Conservation (phyloP, 1,140 invertebrate species). For the Rhysida immarginata region DNA sequence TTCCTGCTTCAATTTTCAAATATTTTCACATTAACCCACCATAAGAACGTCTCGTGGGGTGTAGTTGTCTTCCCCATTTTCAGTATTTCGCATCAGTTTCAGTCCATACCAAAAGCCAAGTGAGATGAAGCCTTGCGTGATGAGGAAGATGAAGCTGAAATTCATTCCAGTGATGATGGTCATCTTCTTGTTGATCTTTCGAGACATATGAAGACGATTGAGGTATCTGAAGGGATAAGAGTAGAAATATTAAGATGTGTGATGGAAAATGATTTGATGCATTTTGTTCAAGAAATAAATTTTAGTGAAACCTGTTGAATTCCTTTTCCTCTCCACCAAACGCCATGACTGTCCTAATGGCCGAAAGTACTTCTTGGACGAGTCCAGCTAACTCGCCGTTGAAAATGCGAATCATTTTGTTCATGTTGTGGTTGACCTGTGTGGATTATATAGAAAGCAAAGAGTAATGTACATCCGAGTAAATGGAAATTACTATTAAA, state of each 20-base stretch:
- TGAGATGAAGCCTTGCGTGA: not conserved
- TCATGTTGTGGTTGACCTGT: no score
- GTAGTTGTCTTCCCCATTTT: no score
- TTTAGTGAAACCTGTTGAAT: slow-evolving; percentile 40
- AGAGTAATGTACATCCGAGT: no score
- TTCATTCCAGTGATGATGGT: not conserved
- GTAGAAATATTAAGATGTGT: no score
- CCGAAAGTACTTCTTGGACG: slow-evolving; percentile 61
- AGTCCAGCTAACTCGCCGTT: slow-evolving; percentile 27
- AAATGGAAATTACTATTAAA: no score
- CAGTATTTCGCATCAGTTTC: no score
- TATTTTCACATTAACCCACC: no score
- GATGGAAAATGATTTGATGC: slow-evolving; percentile 4
- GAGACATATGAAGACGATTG: not conserved
- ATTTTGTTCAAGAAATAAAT: not conserved
- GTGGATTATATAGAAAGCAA: no score
- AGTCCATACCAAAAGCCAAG: not conserved
- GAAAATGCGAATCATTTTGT: not conserved
- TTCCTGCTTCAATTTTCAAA: no score
- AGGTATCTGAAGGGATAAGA: not conserved
- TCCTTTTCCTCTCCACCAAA: slow-evolving; percentile 64
- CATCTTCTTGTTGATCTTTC: not conserved
- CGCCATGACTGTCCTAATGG: slow-evolving; percentile 61
- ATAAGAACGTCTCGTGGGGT: no score
- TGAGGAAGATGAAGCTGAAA: not conserved